These are phyloP conservation scores for Sandelia bainsii DNA, from an alignment of 2,797 vertebrate genomes.

Conservation along the genomic window DNA sequence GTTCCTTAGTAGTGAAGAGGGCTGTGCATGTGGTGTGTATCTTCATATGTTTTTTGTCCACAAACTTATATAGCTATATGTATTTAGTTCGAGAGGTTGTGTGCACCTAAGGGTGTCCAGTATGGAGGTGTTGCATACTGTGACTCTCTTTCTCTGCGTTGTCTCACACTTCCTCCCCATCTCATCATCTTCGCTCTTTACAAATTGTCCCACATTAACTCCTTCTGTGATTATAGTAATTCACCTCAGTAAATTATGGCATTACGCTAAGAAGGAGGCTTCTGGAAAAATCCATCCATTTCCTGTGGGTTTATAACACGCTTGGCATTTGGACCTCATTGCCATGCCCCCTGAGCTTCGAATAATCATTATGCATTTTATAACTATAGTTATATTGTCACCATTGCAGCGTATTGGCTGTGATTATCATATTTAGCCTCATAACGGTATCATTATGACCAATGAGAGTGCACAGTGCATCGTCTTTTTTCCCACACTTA, in stretches of 20 bases:
- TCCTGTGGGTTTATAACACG: conserved; percentile 44
- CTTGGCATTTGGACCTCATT: conserved; percentile 55
- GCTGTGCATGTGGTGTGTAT: neutral
- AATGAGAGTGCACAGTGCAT: conserved; percentile 11
- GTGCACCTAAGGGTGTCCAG: neutral
- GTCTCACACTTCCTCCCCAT: neutral
- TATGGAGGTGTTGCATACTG: neutral
- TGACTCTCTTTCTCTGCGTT: neutral
- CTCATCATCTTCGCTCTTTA: neutral
- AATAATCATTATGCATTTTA: conserved; percentile 55
- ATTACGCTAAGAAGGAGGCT: conserved; percentile 23
- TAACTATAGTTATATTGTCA: conserved; percentile 48
- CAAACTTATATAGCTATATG: neutral
- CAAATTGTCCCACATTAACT: conserved; percentile 18
- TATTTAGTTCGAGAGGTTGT: too few relatives aligned
- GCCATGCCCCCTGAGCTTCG: conserved; percentile 44
- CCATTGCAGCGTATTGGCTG: conserved; percentile 26
- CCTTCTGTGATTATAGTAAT: conserved; percentile 39
- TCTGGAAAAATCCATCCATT: conserved; percentile 23
- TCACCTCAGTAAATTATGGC: conserved; percentile 23
- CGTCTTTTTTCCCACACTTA: conserved; percentile 5
- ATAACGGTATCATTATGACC: conserved; percentile 53
- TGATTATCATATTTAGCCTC: conserved; percentile 63
- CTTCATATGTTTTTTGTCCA: neutral
- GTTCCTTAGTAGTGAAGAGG: neutral